Percentiles rank a stretch among this genome's conserved stretches.
These are phyloP conservation scores for Hoplodrina blanda DNA, from an alignment of 2,888 invertebrate genomes.

Conservation along the genomic window DNA sequence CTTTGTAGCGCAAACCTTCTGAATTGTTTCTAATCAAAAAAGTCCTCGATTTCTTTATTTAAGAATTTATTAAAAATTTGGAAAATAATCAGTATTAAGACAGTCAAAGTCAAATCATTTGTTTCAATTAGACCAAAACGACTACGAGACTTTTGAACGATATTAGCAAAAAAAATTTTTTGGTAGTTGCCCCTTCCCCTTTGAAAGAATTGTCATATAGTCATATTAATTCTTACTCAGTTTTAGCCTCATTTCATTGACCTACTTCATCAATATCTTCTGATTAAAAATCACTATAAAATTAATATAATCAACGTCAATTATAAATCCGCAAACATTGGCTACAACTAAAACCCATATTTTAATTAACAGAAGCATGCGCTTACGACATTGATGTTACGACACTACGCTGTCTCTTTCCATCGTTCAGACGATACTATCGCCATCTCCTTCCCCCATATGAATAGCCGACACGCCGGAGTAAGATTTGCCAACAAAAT, in stretches of 20 bases:
- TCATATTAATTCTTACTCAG: too few species aligned
- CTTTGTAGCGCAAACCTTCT: too few species aligned
- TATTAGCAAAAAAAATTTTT: too few species aligned
- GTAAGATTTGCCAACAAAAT: conserved; percentile 74
- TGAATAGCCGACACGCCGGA: conserved; percentile 71
- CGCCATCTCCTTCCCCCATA: conserved; percentile 73
- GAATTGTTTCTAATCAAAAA: too few species aligned
- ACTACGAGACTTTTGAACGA: too few species aligned
- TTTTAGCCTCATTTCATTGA: not conserved
- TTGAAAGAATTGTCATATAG: too few species aligned
- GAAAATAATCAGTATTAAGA: too few species aligned
- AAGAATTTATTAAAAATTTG: too few species aligned
- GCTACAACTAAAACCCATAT: conserved; percentile 66
- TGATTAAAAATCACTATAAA: conserved; percentile 2
- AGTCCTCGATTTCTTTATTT: too few species aligned
- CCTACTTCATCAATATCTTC: not conserved
- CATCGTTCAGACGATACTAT: conserved; percentile 10
- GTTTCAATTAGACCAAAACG: too few species aligned
- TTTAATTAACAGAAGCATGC: conserved; percentile 73
- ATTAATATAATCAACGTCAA: conserved; percentile 36
- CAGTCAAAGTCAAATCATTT: too few species aligned
- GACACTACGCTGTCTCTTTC: conserved; percentile 70
- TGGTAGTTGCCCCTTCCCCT: too few species aligned
- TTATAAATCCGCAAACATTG: conserved; percentile 57
- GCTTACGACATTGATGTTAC: conserved; percentile 80